Evolutionary conservation across 2,113 vertebrate genomes (phyloP), one percentile per base, ranked within the genome.

Genomic region (Prochilodus magdalenae): DNA sequence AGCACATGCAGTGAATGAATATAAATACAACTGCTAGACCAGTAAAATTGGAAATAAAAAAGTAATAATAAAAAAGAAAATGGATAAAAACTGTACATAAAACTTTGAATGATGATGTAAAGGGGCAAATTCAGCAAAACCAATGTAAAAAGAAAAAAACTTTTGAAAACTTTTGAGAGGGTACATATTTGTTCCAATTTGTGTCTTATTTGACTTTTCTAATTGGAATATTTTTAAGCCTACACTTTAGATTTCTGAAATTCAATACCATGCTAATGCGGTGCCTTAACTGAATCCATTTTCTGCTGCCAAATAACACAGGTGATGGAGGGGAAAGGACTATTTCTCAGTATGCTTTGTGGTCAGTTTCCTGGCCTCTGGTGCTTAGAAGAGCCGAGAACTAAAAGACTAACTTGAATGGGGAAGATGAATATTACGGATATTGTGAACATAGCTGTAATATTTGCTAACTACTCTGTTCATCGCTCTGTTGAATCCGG

Each of bases 251-350:
- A 74, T 73, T 62, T 63, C 4, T 14, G 20, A 24, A 15, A 16
- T 30, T 80, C 36, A 59, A 51, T 18, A 40, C 26, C 69, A 80
- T 73, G 77, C 70, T 63, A 55, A 67, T 16, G 30, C 14, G 73
- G 80, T 81, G 80, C 80, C 80, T 81, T 81, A 26, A 60, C 36
- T 33, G 79, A 59, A 40, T 55, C 16, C 55, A 27, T 67, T 81
- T 24, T 71, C 18, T 62, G 67, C 59, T 57, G 53, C 44, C 27
- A 80, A 80, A 47, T 14, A 2, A 73, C 40, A 30, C 5, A 4
- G 73, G 8, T 59, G 57, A 76, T 22, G n/a, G 26, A 26, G 1
- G 22, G 13, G 2, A 55, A 27, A 57, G 8, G 57, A 60, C 16
- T 20, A 51, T 53, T 60, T 72, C 60, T 72, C 74, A 44, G n/a